Evolutionary conservation across 2,888 invertebrate genomes (phyloP).

Genomic region (Auanema sp.): DNA sequence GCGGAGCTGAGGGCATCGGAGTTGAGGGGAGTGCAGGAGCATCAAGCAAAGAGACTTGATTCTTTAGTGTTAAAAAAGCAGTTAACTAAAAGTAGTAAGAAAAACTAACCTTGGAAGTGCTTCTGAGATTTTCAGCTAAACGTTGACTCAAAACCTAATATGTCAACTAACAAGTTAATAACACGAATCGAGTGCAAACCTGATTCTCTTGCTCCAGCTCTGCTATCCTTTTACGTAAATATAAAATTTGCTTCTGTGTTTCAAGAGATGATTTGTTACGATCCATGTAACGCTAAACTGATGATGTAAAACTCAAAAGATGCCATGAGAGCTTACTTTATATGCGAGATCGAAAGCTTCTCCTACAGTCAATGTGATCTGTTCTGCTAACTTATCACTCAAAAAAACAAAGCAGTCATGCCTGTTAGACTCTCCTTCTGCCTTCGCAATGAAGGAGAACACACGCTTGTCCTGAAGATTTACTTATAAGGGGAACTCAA

Average conservation of each 20-base stretch:
- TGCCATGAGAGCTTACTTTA: conserved; percentile 65
- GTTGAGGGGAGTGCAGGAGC: conserved; percentile 20
- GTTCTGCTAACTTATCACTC: conserved; percentile 93
- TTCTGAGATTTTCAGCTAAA: not conserved
- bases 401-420: conserved; percentile 97
- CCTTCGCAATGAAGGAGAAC: conserved; percentile 90
- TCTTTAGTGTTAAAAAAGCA: conserved; percentile 15
- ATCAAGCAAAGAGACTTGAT: conserved; percentile 1
- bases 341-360: conserved; percentile 98
- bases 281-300: conserved; percentile 72
- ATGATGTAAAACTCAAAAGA: not conserved
- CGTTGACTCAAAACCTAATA: conserved; percentile 1
- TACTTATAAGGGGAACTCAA: conserved; percentile 7
- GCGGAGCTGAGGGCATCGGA: conserved; percentile 28
- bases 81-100: not conserved
- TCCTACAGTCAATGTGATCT: conserved; percentile 94
- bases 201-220: conserved; percentile 81
- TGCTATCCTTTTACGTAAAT: conserved; percentile 83
- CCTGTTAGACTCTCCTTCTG: conserved; percentile 65
- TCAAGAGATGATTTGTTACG: conserved; percentile 87
- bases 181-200: not conserved
- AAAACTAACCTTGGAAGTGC: not conserved
- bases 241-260: conserved; percentile 77
- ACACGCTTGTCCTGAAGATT: conserved; percentile 79
- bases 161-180: conserved; percentile 1